Conservation (phyloP, 1,140 invertebrate genomes). For the Aphaenogaster ashmeadi region DNA sequence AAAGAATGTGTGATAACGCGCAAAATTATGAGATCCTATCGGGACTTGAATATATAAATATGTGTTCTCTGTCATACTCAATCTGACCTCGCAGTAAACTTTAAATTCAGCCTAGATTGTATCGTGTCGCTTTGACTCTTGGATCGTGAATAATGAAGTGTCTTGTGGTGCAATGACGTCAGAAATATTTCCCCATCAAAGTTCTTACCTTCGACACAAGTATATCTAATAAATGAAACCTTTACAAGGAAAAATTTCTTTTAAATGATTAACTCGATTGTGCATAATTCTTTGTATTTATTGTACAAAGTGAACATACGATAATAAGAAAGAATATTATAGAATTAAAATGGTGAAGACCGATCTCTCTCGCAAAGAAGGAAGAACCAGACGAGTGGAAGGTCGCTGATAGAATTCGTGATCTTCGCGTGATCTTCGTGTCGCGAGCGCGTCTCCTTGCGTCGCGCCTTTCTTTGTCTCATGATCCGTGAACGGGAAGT, state of each 20-base stretch:
- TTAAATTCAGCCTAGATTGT: slow-evolving; percentile 43
- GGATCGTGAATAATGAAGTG: slow-evolving; percentile 45
- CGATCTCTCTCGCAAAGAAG: not conserved
- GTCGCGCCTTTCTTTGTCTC: slow-evolving; percentile 44
- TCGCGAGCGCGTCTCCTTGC: not conserved
- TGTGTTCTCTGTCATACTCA: slow-evolving; percentile 5
- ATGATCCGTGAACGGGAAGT: slow-evolving; percentile 34
- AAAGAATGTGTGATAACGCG: not conserved
- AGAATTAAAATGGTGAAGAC: not conserved
- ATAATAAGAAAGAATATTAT: not conserved
- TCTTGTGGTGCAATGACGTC: slow-evolving; percentile 23
- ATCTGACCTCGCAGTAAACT: slow-evolving; percentile 30
- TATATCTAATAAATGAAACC: slow-evolving; percentile 3
- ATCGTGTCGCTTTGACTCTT: slow-evolving; percentile 40
- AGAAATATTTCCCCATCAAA: slow-evolving; percentile 25
- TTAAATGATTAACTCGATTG: not conserved
- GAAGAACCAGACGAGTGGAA: not conserved
- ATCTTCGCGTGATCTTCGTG: slow-evolving; percentile 26
- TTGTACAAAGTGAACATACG: not conserved
- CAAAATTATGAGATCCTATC: not conserved
- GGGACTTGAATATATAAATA: slow-evolving; percentile 34
- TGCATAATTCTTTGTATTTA: not conserved
- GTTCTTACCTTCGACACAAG: not conserved
- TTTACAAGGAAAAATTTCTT: not conserved
- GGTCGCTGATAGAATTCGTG: not conserved